Conservation (phyloP, 2,113 vertebrate genomes). For the Rana temporaria region DNA sequence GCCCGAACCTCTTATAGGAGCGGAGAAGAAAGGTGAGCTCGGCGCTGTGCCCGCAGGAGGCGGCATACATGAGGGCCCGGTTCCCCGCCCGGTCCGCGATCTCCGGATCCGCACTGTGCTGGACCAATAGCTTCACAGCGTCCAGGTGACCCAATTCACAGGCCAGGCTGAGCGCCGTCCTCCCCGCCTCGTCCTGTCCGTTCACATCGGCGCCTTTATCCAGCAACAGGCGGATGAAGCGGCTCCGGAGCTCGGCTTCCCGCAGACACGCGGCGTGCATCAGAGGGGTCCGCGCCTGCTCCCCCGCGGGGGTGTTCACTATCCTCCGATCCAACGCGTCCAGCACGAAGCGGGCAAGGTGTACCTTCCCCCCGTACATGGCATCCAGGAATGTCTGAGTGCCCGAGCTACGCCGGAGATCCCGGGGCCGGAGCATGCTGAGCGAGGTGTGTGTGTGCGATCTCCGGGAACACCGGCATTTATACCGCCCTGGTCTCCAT, state of each 20-base stretch:
- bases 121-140: conserved; percentile 84
- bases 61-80: conserved; percentile 86
- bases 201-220: conserved; percentile 87
- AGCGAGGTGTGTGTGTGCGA: background rate
- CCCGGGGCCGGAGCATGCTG: conserved; percentile 86
- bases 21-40: conserved; percentile 86
- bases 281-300: conserved; percentile 84
- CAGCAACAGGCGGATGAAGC: conserved; percentile 83
- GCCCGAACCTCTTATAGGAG: conserved; percentile 86
- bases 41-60: conserved; percentile 83
- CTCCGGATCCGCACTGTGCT: conserved; percentile 87
- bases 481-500: conserved; percentile 26
- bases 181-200: conserved; percentile 80
- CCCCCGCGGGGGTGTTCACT: conserved; percentile 85
- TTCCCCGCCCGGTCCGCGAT: conserved; percentile 82
- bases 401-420: conserved; percentile 85
- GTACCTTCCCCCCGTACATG: conserved; percentile 86
- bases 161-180: conserved; percentile 84
- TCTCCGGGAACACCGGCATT: background rate
- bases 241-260: conserved; percentile 75
- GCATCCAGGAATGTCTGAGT: conserved; percentile 88
- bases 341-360: conserved; percentile 88
- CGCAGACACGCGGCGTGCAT: conserved; percentile 84
- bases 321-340: conserved; percentile 88
- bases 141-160: conserved; percentile 87